A percentile compares a stretch with the other conserved stretches of the same genome.
Conservation (phyloP, 1,140 invertebrate genomes). For the Adoxophyes honmai region DNA sequence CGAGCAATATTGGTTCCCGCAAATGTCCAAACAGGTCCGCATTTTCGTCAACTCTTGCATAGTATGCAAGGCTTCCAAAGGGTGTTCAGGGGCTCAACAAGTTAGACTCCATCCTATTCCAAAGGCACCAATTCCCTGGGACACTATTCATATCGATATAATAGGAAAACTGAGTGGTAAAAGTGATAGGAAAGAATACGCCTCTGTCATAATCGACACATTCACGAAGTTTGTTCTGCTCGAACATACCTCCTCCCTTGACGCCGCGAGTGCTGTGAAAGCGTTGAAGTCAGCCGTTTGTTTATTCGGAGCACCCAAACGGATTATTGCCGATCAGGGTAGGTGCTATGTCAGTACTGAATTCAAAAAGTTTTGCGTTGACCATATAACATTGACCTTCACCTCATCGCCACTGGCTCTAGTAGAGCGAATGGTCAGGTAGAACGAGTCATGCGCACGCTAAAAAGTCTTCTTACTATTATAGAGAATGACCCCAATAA, state of each 20-base stretch:
- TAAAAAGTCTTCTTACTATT: conserved; percentile 15
- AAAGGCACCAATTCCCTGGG: background rate
- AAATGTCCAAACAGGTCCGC: no score
- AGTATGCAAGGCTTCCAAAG: background rate
- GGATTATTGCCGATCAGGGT: background rate
- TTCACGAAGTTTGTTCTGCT: background rate
- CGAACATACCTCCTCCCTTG: background rate
- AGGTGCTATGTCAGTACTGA: background rate
- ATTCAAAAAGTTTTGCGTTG: background rate
- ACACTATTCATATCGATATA: background rate
- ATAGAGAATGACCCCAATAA: background rate
- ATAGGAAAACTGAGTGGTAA: no score
- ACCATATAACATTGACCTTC: conserved; percentile 4
- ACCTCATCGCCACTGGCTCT: conserved; percentile 31
- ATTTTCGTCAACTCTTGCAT: background rate
- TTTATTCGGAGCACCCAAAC: background rate
- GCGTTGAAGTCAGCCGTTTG: background rate
- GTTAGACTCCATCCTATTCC: background rate
- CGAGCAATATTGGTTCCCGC: no score
- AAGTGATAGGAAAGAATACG: no score
- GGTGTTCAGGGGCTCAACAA: background rate
- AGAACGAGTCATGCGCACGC: conserved; percentile 13
- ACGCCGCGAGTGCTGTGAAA: background rate
- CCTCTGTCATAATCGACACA: background rate
- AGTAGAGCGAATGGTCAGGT: conserved; percentile 26